Percentiles rank a stretch among this genome's conserved stretches.
These are phyloP conservation scores for Tenthredo amoena DNA, from an alignment of 2,888 invertebrate species.

Conservation along the genomic window DNA sequence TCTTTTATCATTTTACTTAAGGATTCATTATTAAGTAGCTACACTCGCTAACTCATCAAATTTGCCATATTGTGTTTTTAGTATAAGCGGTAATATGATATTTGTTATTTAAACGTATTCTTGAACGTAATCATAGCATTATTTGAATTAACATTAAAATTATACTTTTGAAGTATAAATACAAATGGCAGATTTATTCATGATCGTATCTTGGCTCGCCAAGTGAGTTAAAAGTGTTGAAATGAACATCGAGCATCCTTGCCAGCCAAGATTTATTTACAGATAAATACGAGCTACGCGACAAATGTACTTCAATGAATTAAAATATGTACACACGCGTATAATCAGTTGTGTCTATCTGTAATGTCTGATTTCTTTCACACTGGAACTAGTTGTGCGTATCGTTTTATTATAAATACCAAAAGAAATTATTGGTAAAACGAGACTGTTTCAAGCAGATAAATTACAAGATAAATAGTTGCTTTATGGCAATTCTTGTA, in stretches of 20 bases:
- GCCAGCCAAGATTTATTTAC: slow-evolving; percentile 11
- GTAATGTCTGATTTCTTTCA: background rate
- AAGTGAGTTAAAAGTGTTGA: background rate
- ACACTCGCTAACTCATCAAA: too few species aligned
- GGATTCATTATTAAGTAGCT: too few species aligned
- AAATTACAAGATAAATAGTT: background rate
- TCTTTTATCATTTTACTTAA: background rate
- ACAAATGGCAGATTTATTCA: background rate
- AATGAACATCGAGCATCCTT: too few species aligned
- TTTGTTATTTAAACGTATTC: background rate
- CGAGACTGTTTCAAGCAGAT: background rate
- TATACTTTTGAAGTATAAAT: slow-evolving; percentile 3
- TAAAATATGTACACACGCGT: slow-evolving; percentile 23
- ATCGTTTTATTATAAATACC: background rate
- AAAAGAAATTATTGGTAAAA: background rate
- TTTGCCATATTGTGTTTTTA: background rate
- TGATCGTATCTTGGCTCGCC: background rate
- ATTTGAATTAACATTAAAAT: background rate
- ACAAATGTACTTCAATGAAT: slow-evolving; percentile 35
- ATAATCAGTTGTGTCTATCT: background rate
- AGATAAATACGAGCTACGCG: slow-evolving; percentile 13
- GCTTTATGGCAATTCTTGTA: background rate
- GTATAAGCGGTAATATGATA: slow-evolving; percentile 2
- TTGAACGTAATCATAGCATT: background rate
- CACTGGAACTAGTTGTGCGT: slow-evolving; percentile 2